Evolutionary conservation across 2,113 vertebrate species (phyloP).

Genomic region (Nycticorax nycticorax): DNA sequence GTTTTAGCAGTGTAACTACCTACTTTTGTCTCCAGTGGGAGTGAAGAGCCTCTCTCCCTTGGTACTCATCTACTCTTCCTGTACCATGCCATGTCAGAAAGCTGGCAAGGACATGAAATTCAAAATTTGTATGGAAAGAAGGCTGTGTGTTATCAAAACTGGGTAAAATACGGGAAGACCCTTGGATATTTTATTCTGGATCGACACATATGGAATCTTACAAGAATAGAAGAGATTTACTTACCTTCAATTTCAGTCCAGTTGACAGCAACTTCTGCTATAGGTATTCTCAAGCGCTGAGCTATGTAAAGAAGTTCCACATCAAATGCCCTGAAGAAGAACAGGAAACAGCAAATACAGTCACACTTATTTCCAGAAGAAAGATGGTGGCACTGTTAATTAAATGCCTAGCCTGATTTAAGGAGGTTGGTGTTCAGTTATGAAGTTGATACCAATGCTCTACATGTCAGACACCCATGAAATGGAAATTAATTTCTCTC

Average conservation of each 20-base stretch:
- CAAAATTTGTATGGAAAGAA: not conserved
- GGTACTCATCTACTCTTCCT: not conserved
- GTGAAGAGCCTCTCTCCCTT: not conserved
- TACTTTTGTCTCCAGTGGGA: not conserved
- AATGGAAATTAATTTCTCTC: conserved; percentile 10
- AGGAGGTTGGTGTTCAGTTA: not conserved
- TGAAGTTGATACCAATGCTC: not conserved
- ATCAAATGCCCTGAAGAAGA: conserved; percentile 91
- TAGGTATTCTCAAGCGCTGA: conserved; percentile 88
- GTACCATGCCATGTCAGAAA: not conserved
- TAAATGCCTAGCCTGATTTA: not conserved
- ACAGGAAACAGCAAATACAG: conserved; percentile 37
- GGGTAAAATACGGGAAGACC: not conserved
- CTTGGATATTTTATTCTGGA: not conserved
- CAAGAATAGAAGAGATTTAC: not conserved
- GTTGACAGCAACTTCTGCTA: conserved; percentile 95
- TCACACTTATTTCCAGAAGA: conserved; percentile 28
- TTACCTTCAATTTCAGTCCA: conserved; percentile 99
- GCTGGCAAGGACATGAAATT: not conserved
- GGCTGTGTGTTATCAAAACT: not conserved
- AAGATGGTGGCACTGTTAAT: conserved; percentile 9
- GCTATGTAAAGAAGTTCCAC: conserved; percentile 96
- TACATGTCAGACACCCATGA: not conserved
- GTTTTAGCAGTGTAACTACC: not conserved
- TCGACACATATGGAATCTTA: not conserved